Evolutionary conservation across 1,140 invertebrate genomes (phyloP).

Genomic region (Brachionus asplanchnoidis): DNA sequence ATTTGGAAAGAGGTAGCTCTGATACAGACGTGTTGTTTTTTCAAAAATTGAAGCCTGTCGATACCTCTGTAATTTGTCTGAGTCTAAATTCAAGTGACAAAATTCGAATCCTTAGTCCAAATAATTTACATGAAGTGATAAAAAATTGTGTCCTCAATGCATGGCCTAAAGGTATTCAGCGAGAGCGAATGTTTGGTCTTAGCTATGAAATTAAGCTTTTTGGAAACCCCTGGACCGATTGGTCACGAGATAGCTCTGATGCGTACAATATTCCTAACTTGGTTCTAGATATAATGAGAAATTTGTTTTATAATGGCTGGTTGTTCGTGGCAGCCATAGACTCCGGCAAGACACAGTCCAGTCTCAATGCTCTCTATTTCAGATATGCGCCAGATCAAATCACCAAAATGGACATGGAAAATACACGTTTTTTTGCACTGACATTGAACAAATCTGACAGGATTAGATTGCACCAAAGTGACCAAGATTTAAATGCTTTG

Average conservation of each 20-base stretch:
- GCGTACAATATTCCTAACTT: not conserved
- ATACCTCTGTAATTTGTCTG: not conserved
- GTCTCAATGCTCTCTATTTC: not conserved
- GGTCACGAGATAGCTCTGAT: not conserved
- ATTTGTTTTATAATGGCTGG: slow-evolving; percentile 12
- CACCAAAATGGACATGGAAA: not conserved
- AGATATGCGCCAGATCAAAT: not conserved
- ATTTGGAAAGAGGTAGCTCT: not conserved
- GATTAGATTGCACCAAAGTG: not conserved
- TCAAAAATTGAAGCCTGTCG: not conserved
- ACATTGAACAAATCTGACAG: not conserved
- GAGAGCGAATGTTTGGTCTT: not conserved
- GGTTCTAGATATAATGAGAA: not conserved
- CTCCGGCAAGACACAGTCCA: not conserved
- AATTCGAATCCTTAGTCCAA: not conserved
- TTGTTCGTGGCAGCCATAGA: not conserved
- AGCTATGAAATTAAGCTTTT: slow-evolving; percentile 3
- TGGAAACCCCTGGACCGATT: slow-evolving; percentile 14
- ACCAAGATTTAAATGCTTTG: not conserved
- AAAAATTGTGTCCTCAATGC: not conserved
- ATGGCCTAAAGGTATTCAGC: not conserved
- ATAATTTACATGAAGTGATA: not conserved
- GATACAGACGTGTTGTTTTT: slow-evolving; percentile 7
- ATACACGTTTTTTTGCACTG: not conserved
- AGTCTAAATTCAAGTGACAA: slow-evolving; percentile 12